These are phyloP conservation scores for Protophormia terraenovae DNA, from an alignment of 2,888 invertebrate genomes.

Conservation along the genomic window DNA sequence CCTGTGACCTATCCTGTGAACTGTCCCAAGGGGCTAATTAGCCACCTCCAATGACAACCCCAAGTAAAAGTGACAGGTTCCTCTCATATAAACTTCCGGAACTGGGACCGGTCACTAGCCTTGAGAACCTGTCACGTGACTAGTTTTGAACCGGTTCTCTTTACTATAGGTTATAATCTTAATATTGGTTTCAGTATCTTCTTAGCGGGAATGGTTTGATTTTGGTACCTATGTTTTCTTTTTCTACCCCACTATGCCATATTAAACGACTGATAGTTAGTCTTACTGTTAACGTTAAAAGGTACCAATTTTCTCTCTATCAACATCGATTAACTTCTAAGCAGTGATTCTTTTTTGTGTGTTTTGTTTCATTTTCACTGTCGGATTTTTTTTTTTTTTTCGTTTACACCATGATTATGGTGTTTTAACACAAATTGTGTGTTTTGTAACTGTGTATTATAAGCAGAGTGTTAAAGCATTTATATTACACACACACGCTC, in stretches of 20 bases:
- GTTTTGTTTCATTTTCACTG: slow-evolving; percentile 15
- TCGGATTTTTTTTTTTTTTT: slow-evolving; percentile 30
- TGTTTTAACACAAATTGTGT: slow-evolving; percentile 46
- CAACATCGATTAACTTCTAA: slow-evolving; percentile 57
- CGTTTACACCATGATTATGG: slow-evolving; percentile 50
- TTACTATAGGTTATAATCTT: too few relatives aligned
- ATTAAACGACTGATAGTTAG: neutral
- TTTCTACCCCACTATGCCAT: neutral
- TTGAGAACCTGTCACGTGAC: too few relatives aligned
- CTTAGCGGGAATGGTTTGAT: too few relatives aligned
- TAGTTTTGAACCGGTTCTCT: too few relatives aligned
- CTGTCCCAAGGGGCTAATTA: too few relatives aligned
- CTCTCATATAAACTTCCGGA: too few relatives aligned
- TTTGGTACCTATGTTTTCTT: too few relatives aligned
- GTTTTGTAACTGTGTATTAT: slow-evolving; percentile 17
- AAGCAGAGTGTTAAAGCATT: neutral
- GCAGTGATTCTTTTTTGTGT: slow-evolving; percentile 42
- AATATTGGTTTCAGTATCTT: neutral
- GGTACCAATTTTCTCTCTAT: slow-evolving; percentile 56
- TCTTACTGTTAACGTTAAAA: neutral
- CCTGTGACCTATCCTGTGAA: too few relatives aligned
- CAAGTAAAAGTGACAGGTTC: too few relatives aligned
- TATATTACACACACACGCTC: neutral
- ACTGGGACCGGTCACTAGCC: too few relatives aligned
- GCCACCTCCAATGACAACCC: too few relatives aligned